These are phyloP conservation scores for Cabera pusaria DNA, from an alignment of 2,888 invertebrate genomes.

Conservation along the genomic window DNA sequence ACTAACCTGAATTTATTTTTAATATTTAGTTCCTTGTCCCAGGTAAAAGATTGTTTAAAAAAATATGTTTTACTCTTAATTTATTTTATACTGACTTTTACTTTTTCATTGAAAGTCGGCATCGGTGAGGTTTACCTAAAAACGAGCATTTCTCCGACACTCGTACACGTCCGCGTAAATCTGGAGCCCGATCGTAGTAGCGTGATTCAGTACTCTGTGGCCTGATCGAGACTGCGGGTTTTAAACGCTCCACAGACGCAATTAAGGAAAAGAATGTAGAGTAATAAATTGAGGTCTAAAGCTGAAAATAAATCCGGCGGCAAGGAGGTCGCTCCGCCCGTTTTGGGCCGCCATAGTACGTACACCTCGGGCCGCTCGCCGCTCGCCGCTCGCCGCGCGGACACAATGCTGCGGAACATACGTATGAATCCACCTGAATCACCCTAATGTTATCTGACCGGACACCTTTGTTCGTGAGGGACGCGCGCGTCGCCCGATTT, in stretches of 20 bases:
- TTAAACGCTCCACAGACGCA: constrained; percentile 30
- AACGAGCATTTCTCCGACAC: no score
- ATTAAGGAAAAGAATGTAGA: constrained; percentile 39
- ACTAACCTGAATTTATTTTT: no score
- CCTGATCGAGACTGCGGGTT: constrained; percentile 26
- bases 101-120: no score
- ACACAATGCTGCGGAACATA: constrained; percentile 8
- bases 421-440: constrained; percentile 17
- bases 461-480: constrained; percentile 16
- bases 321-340: constrained; percentile 2
- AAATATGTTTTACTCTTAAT: no score
- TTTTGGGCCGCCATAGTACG: no score
- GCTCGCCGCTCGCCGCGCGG: constrained; percentile 1
- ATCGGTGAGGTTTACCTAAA: no score
- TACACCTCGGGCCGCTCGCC: no score
- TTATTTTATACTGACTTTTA: no score
- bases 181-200: constrained; percentile 20
- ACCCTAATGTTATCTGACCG: constrained; percentile 8
- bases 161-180: constrained; percentile 26
- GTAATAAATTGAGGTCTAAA: constrained; percentile 32
- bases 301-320: constrained; percentile 24
- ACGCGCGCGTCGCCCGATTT: no score
- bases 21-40: no score
- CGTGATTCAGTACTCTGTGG: no score
- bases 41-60: no score